Base-by-base conservation (phyloP, 2,797 vertebrate genomes). In the Thaleichthys pacificus region DNA sequence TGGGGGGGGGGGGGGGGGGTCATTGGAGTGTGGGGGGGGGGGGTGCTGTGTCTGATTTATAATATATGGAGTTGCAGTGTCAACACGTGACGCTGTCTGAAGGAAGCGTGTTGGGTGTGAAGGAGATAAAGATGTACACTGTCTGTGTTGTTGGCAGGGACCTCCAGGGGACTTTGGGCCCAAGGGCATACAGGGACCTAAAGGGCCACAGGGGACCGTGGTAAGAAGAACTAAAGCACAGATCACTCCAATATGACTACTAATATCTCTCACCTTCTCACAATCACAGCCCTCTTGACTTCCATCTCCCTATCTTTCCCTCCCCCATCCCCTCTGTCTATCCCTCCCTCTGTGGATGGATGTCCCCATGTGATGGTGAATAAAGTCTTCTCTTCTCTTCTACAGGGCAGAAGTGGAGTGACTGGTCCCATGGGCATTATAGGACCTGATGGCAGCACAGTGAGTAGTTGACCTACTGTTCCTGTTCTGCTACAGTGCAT, bases 181-280 rank as follows among this genome's bases (percentile, higher is more conserved):
- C 87, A 97, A 97, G 85, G 97, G 97, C 78, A 94, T 96, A 80
- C 93, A 92, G 79, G 97, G 97, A 73, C 95, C 96, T 24, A 97
- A 94, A 81, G 97, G 97, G 17, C 95, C 96, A 0, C 94, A 93
- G 0, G 97, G 97, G 51, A 71, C 91, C 79, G 93, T 95, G 94
- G 97, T 97, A 82, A 94, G 93, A 84, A 56, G 19, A 72, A 14
- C 12, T 0, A 42, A 9, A 14, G 42, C 42, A 14, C 42, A 47
- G 12, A 47, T 47, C 42, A 14, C 42, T 47, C 42, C 1, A 47
- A 14, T 14, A 47, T 47, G 12, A 47, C 24, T 14, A 14, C 61
- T 62, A 12, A 21, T 6, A 56, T 19, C 8, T 17, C 17, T 15
- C 15, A 54, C 8, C 14, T 1, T n/a, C 6, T 63, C 47, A 32